Conservation (phyloP, 2,113 vertebrate species). For the Actenoides hombroni region DNA sequence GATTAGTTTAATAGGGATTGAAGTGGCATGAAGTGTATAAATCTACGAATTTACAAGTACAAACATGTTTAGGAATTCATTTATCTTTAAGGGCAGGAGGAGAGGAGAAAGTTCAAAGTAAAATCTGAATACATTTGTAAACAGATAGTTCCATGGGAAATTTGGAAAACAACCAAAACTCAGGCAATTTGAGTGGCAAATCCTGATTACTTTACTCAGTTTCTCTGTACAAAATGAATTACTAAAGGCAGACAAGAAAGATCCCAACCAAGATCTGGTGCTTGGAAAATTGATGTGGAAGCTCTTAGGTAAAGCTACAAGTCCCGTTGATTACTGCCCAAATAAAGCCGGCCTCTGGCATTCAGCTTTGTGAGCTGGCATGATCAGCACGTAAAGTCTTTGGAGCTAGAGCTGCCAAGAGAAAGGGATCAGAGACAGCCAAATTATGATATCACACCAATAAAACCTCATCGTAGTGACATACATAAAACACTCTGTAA, state of each 20-base stretch:
- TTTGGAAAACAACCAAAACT: constrained; percentile 14
- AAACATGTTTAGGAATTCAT: constrained; percentile 70
- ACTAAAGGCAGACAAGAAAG: background rate
- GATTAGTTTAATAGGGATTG: constrained; percentile 76
- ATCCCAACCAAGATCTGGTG: background rate
- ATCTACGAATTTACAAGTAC: constrained; percentile 63
- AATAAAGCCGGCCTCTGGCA: constrained; percentile 75
- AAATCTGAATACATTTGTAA: constrained; percentile 64
- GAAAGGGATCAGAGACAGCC: constrained; percentile 75
- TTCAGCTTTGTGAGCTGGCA: constrained; percentile 67
- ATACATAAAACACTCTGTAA: constrained; percentile 79
- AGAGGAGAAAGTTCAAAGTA: constrained; percentile 42
- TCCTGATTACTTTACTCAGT: background rate
- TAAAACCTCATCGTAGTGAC: constrained; percentile 78
- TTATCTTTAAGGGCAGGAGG: constrained; percentile 51
- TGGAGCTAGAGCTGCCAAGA: constrained; percentile 73
- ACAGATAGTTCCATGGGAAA: background rate
- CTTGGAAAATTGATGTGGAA: constrained; percentile 30
- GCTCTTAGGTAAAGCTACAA: constrained; percentile 65
- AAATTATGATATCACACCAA: constrained; percentile 84
- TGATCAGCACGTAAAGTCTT: constrained; percentile 70
- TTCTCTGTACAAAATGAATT: background rate
- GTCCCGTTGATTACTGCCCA: constrained; percentile 70
- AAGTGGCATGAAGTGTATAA: constrained; percentile 71
- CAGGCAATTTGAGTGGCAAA: background rate